Conservation (phyloP, 1,140 invertebrate genomes). For the Acromyrmex heyeri region DNA sequence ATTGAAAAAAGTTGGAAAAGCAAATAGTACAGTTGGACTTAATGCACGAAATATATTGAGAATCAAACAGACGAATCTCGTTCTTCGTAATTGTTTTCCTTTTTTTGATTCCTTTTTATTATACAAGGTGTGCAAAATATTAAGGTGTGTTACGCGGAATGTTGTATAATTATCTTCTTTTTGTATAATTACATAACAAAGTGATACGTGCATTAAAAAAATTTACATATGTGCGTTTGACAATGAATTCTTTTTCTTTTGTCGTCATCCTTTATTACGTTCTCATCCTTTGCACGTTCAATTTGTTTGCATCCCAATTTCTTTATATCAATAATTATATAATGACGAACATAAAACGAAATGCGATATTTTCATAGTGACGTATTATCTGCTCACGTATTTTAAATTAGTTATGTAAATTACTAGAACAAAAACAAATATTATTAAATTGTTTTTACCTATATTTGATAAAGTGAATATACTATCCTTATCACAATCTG, state of each 20-base stretch:
- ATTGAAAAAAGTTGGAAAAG: constrained; percentile 80
- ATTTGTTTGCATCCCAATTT: constrained; percentile 48
- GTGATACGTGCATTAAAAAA: constrained; percentile 76
- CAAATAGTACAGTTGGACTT: constrained; percentile 78
- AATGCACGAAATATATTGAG: constrained; percentile 76
- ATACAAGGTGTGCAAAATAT: constrained; percentile 68
- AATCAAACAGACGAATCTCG: constrained; percentile 69
- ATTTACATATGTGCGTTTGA: constrained; percentile 77
- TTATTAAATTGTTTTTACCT: constrained; percentile 4
- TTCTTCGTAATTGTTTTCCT: constrained; percentile 43
- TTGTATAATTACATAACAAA: constrained; percentile 46
- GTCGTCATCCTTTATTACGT: not conserved
- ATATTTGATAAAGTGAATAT: not conserved
- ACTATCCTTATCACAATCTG: not conserved
- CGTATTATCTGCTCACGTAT: constrained; percentile 6
- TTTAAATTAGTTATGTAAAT: not conserved
- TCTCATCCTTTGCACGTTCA: constrained; percentile 3
- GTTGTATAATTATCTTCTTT: constrained; percentile 42
- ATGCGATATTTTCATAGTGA: not conserved
- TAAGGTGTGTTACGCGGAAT: constrained; percentile 49
- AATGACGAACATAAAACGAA: not conserved
- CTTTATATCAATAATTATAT: not conserved
- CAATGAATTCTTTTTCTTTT: constrained; percentile 25
- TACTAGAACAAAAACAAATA: not conserved
- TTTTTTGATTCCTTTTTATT: constrained; percentile 19